phyloP scores from a whole-genome alignment of 1,140 invertebrate species.

The Procambarus virginalis region DNA sequence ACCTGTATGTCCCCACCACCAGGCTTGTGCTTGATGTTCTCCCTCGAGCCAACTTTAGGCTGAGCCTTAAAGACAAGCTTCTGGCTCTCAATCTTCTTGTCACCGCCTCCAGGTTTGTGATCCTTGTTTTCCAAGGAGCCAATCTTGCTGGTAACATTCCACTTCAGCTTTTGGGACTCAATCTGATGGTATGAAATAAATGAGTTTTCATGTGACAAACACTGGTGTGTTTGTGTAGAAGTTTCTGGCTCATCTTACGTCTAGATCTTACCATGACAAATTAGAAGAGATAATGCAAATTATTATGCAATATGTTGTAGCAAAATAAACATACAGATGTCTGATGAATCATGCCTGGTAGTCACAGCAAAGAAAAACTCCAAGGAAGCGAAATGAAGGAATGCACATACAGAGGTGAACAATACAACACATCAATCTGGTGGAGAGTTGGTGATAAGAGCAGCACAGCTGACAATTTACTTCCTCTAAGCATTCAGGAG shows the following conservation, averaged over 20 bases:
- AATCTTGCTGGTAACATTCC: slow-evolving; percentile 94
- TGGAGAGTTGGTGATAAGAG: neutral
- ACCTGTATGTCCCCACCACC: slow-evolving; percentile 95
- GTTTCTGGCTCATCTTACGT: neutral
- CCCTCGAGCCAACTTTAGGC: slow-evolving; percentile 92
- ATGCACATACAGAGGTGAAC: neutral
- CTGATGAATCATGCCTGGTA: slow-evolving; percentile 1
- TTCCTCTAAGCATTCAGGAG: slow-evolving; percentile 1
- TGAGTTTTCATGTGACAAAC: neutral
- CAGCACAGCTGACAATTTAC: neutral
- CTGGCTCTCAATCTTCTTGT: slow-evolving; percentile 92
- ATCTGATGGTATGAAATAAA: slow-evolving; percentile 78
- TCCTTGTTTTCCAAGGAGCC: slow-evolving; percentile 95
- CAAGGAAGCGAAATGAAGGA: neutral
- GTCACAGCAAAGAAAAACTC: neutral
- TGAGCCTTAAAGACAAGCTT: slow-evolving; percentile 95
- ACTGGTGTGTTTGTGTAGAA: neutral
- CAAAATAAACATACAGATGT: neutral
- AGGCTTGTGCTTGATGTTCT: slow-evolving; percentile 92
- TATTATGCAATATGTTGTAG: neutral
- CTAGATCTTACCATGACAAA: neutral
- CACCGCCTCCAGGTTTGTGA: slow-evolving; percentile 93
- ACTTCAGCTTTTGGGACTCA: slow-evolving; percentile 88
- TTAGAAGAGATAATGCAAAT: neutral
- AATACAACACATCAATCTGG: slow-evolving; percentile 9